A percentile compares a stretch with the other conserved stretches of the same genome.
Evolutionary conservation across 2,113 vertebrate species (phyloP).

Genomic region (Odontesthes bonariensis): DNA sequence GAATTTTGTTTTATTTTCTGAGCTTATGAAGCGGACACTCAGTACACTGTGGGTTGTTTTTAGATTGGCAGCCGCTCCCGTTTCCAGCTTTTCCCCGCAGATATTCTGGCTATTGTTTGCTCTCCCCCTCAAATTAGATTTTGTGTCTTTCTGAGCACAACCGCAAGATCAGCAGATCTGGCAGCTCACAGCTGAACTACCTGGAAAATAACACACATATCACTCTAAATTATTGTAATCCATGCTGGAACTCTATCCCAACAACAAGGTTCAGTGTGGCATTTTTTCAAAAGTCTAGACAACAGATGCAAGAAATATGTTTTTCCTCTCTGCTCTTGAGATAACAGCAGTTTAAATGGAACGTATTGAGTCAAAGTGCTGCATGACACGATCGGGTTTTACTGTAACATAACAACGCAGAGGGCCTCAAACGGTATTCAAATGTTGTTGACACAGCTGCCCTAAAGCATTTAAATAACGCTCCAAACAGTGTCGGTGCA

Average conservation of each 20-base stretch:
- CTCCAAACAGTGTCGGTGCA: not conserved
- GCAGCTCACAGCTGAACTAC: conserved; percentile 26
- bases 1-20: conserved; percentile 22
- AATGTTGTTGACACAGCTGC: conserved; percentile 40
- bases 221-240: conserved; percentile 14
- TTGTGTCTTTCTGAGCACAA: conserved; percentile 43
- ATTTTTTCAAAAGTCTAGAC: not conserved
- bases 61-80: conserved; percentile 50
- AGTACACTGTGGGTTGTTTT: conserved; percentile 37
- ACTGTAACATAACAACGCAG: not conserved
- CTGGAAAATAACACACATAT: conserved; percentile 17
- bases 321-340: not conserved
- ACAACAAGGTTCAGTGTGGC: not conserved
- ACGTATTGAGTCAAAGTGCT: not conserved
- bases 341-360: not conserved
- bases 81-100: conserved; percentile 44
- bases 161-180: conserved; percentile 45
- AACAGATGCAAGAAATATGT: not conserved
- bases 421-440: conserved; percentile 7
- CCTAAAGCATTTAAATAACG: conserved; percentile 12
- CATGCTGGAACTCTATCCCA: not conserved
- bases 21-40: conserved; percentile 37
- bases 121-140: conserved; percentile 60
- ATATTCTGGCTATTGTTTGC: conserved; percentile 58
- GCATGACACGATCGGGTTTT: not conserved